Conservation (phyloP, 2,797 vertebrate genomes). For the Hyperoplus lanceolatus region DNA sequence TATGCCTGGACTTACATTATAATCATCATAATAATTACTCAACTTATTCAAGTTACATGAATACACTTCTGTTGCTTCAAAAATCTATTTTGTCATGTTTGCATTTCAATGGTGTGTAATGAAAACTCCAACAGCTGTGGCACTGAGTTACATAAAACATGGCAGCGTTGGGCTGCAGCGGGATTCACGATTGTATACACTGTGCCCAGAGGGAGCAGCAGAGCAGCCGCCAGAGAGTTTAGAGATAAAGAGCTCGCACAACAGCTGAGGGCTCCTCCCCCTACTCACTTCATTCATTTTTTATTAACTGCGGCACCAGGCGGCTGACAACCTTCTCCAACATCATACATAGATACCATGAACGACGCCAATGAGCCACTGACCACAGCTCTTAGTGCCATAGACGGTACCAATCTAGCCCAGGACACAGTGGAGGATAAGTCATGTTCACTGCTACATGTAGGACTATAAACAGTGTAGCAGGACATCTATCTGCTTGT, state of each 20-base stretch:
- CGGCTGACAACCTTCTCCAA: conserved; percentile 61
- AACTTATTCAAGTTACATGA: conserved; percentile 18
- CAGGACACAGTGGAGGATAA: conserved; percentile 1
- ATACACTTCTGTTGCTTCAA: conserved; percentile 6
- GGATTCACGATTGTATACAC: conserved; percentile 68
- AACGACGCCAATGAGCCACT: conserved; percentile 39
- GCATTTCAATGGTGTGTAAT: conserved; percentile 49
- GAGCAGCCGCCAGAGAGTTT: conserved; percentile 64
- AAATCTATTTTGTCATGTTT: conserved; percentile 47
- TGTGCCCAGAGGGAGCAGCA: conserved; percentile 52
- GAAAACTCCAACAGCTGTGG: conserved; percentile 72
- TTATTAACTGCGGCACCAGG: conserved; percentile 85
- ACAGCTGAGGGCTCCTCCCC: conserved; percentile 76
- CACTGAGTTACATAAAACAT: conserved; percentile 73
- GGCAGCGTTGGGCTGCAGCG: conserved; percentile 47
- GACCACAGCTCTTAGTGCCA: conserved; percentile 19
- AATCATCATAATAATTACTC: not conserved
- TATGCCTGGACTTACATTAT: not conserved
- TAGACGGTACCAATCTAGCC: conserved; percentile 31
- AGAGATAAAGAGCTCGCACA: conserved; percentile 76
- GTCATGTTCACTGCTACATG: conserved; percentile 2
- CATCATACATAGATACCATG: conserved; percentile 55
- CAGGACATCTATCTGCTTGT: conserved; percentile 19
- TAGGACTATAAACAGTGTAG: not conserved
- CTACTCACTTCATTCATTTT: conserved; percentile 83